Evolutionary conservation across 2,888 invertebrate species (phyloP).

Genomic region (Trissolcus brochymenae): DNA sequence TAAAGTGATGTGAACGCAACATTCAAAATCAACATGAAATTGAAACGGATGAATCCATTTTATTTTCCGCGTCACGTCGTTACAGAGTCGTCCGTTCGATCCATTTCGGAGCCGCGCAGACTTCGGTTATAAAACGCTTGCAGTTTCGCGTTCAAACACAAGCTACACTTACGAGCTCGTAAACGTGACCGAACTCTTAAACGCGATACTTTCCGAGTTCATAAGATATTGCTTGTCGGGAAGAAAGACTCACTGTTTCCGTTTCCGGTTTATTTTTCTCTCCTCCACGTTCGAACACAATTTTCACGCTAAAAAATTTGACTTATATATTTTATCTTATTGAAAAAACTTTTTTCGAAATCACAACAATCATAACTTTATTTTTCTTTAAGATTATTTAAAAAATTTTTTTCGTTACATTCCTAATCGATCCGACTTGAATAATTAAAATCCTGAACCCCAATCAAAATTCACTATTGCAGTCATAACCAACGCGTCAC

Average conservation of each 20-base stretch:
- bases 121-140: constrained; percentile 61
- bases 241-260: constrained; percentile 4
- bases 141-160: constrained; percentile 55
- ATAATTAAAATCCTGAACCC: no score
- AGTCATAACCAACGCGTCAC: no score
- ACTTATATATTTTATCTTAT: background rate
- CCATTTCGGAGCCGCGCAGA: constrained; percentile 21
- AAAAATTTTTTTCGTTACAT: no score
- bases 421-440: no score
- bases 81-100: constrained; percentile 49
- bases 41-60: constrained; percentile 51
- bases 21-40: constrained; percentile 40
- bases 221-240: constrained; percentile 55
- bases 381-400: no score
- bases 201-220: constrained; percentile 64
- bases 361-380: no score
- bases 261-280: background rate
- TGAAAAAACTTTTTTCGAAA: background rate
- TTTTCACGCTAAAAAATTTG: background rate
- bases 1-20: background rate
- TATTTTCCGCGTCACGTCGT: constrained; percentile 52
- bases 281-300: background rate
- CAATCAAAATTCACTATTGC: no score
- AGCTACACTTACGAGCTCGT: constrained; percentile 53
- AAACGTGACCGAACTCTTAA: constrained; percentile 70